Evolutionary conservation across 35 echinoderm and acorn worm genomes (phyloP).

Genomic region (Apostichopus californicus): DNA sequence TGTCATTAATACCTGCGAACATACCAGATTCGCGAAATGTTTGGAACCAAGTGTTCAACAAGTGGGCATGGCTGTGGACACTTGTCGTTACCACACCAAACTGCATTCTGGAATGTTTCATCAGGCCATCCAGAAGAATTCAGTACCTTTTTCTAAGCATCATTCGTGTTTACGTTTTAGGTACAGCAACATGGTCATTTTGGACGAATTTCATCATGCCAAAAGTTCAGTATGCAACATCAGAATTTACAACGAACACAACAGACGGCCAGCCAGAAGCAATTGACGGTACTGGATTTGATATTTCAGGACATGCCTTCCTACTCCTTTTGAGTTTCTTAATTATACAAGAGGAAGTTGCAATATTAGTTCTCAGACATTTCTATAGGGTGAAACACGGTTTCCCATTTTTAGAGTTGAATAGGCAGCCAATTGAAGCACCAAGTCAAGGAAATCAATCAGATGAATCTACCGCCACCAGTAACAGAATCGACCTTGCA

Average conservation of each 20-base stretch:
- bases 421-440: not conserved
- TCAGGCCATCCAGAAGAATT: not conserved
- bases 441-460: not conserved
- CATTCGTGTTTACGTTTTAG: constrained; percentile 38
- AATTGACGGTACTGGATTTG: constrained; percentile 64
- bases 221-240: constrained; percentile 63
- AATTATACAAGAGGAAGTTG: constrained; percentile 72
- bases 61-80: constrained; percentile 87
- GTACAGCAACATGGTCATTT: constrained; percentile 62
- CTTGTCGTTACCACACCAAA: constrained; percentile 63
- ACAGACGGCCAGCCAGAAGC: constrained; percentile 34
- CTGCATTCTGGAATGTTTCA: constrained; percentile 35
- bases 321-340: constrained; percentile 68
- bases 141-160: constrained; percentile 30
- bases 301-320: constrained; percentile 83
- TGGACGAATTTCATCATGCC: constrained; percentile 72
- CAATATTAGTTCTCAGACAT: not conserved
- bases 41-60: constrained; percentile 77
- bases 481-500: not conserved
- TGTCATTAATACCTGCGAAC: constrained; percentile 12
- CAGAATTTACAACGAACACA: constrained; percentile 33
- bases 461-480: not conserved
- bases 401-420: not conserved
- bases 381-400: not conserved
- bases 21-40: constrained; percentile 66